These are phyloP conservation scores for Bathynomus jamesi DNA, from an alignment of 1,140 invertebrate species.

Conservation along the genomic window DNA sequence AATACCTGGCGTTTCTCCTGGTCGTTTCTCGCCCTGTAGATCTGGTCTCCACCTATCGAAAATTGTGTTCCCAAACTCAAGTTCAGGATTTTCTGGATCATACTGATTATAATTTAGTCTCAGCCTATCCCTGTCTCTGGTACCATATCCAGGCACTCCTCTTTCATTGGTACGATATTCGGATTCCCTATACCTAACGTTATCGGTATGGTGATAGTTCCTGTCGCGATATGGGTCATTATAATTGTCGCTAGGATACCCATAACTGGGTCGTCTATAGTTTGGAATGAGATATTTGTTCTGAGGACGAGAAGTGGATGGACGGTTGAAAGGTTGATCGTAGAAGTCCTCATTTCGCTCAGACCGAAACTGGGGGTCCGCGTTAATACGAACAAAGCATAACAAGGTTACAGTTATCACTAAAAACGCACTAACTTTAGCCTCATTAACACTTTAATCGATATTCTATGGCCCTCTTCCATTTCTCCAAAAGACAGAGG, in stretches of 20 bases:
- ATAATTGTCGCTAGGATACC: not conserved
- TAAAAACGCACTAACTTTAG: too few species aligned
- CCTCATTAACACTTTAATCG: too few species aligned
- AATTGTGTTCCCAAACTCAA: not conserved
- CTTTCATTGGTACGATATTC: not conserved
- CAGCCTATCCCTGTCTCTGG: too few species aligned
- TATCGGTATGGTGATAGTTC: not conserved
- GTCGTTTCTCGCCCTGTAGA: conserved; percentile 8
- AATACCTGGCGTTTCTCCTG: conserved; percentile 7
- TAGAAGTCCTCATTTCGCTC: not conserved
- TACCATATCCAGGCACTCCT: not conserved
- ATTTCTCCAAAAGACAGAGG: too few species aligned
- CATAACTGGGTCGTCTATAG: not conserved
- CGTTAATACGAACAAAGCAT: too few species aligned
- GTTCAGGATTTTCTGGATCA: not conserved
- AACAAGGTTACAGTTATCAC: too few species aligned
- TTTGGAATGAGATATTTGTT: too few species aligned
- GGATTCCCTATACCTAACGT: not conserved
- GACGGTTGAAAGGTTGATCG: not conserved
- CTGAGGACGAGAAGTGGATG: not conserved
- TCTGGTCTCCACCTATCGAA: conserved; percentile 11
- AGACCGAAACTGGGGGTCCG: not conserved
- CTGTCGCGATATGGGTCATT: not conserved
- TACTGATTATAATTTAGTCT: not conserved
- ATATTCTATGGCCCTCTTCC: too few species aligned